Evolutionary conservation across 2,888 invertebrate genomes (phyloP), one percentile per base, ranked within the genome.

Genomic region (Isotomurus palustris): DNA sequence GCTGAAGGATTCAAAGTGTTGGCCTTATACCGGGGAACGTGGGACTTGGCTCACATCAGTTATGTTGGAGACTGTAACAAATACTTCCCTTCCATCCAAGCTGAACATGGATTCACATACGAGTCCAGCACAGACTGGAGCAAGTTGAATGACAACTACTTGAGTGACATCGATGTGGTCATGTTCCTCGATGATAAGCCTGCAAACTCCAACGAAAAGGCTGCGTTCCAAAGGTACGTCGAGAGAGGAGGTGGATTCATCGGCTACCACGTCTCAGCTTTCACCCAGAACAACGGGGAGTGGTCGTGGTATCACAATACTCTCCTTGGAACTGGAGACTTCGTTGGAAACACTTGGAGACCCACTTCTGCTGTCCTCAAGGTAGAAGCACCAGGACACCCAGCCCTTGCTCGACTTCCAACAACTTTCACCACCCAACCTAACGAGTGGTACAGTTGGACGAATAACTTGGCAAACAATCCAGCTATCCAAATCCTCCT

Each of bases 291-390:
- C 28, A 2, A 55, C 3, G 54, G 29, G n/a, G 59, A 58, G 24
- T 67, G 64, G 63, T 32, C 50, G 2, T 67, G 67, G 67, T 67
- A 65, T 29, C 63, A 67, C 43, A 67, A 65, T 50, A 61, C 61
- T 8, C 56, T 67, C 54, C 55, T 65, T 6, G 67, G 67, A 3
- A 56, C 53, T 40, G 67, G 67, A 5, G 28, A 61, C 38, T 67
- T 58, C 47, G 3, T 21, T 0, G 47, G 56, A 29, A 67, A 67
- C 17, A 67, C 67, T 1, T 67, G 67, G 67, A 55, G 57, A 55
- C 67, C 67, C 19, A 67, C 67, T 1, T 54, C 64, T 5, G 67
- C 64, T 25, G 58, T 58, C 19, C 27, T 67, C 19, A 24, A 59
- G 56, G 55, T 53, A 21, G 67, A 67, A 43, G 62, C 43, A 29